These are phyloP conservation scores for Amblyraja radiata DNA, from an alignment of 2,797 vertebrate species.

Conservation along the genomic window DNA sequence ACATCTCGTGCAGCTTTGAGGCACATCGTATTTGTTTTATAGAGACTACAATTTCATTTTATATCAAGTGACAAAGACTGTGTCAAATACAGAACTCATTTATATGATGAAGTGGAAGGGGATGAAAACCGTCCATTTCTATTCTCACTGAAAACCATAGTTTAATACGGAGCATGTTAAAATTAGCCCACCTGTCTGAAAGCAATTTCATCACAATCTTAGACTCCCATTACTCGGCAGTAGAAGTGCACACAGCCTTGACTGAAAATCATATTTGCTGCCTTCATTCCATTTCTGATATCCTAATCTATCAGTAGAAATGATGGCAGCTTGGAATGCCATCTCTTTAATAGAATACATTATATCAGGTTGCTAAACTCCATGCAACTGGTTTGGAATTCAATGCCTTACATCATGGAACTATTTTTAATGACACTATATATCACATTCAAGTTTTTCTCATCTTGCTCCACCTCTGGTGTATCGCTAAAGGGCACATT, in stretches of 20 bases:
- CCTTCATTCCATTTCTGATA: constrained; percentile 28
- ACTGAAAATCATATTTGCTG: constrained; percentile 25
- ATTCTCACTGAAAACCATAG: constrained; percentile 12
- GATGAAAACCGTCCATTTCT: constrained; percentile 21
- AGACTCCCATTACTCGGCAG: not conserved
- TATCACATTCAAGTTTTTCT: not conserved
- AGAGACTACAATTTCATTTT: constrained; percentile 32
- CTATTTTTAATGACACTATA: not conserved
- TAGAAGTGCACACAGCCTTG: constrained; percentile 3
- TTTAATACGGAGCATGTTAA: not conserved
- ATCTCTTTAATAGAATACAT: constrained; percentile 1
- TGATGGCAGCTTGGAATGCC: not conserved
- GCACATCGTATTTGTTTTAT: constrained; percentile 30
- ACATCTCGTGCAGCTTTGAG: not conserved
- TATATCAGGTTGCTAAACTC: not conserved
- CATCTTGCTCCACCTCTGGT: not conserved
- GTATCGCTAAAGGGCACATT: not conserved
- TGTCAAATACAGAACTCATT: constrained; percentile 33
- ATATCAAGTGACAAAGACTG: constrained; percentile 24
- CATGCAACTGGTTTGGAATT: not conserved
- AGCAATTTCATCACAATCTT: constrained; percentile 26
- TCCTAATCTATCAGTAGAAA: constrained; percentile 17
- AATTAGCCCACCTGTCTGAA: constrained; percentile 16
- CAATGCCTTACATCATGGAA: not conserved
- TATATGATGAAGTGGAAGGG: constrained; percentile 21